A percentile compares a stretch with the other conserved stretches of the same genome.
phyloP scores from a whole-genome alignment of 2,797 vertebrate species.

The Lates japonicus region DNA sequence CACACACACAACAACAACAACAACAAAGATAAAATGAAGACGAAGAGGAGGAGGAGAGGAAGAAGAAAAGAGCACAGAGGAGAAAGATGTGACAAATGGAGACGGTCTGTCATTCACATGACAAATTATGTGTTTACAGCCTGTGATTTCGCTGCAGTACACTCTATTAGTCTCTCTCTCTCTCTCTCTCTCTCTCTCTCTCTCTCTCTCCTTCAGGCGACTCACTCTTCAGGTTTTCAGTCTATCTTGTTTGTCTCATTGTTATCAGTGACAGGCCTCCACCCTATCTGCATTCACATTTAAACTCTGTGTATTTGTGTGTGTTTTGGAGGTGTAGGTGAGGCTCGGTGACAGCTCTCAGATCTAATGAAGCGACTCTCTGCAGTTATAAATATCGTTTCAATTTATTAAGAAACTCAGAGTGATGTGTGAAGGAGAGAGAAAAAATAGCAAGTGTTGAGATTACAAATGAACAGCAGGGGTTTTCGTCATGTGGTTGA shows the following conservation, averaged over 20 bases:
- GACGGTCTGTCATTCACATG: slow-evolving; percentile 61
- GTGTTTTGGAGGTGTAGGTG: slow-evolving; percentile 34
- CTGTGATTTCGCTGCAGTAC: slow-evolving; percentile 30
- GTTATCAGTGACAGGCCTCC: slow-evolving; percentile 47
- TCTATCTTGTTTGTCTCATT: slow-evolving; percentile 58
- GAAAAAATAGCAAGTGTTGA: background rate
- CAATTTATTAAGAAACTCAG: slow-evolving; percentile 32
- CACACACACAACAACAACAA: background rate
- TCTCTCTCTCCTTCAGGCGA: slow-evolving; percentile 31
- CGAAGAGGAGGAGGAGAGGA: slow-evolving; percentile 44
- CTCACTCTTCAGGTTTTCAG: slow-evolving; percentile 38
- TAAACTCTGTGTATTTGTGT: slow-evolving; percentile 4
- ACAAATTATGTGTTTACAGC: slow-evolving; percentile 52
- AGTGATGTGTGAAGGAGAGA: background rate
- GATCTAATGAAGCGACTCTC: slow-evolving; percentile 51
- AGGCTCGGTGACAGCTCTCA: slow-evolving; percentile 39
- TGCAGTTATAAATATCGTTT: slow-evolving; percentile 53
- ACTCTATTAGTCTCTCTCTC: background rate
- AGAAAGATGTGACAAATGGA: slow-evolving; percentile 50
- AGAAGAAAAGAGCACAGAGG: slow-evolving; percentile 41
- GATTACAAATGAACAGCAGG: slow-evolving; percentile 19
- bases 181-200: background rate
- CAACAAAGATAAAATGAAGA: slow-evolving; percentile 69
- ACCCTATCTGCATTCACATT: slow-evolving; percentile 26
- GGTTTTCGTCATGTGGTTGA: slow-evolving; percentile 31